A percentile compares a stretch with the other conserved stretches of the same genome.
Conservation (phyloP, 2,797 vertebrate genomes). For the Muraenolepis orangiensis region DNA sequence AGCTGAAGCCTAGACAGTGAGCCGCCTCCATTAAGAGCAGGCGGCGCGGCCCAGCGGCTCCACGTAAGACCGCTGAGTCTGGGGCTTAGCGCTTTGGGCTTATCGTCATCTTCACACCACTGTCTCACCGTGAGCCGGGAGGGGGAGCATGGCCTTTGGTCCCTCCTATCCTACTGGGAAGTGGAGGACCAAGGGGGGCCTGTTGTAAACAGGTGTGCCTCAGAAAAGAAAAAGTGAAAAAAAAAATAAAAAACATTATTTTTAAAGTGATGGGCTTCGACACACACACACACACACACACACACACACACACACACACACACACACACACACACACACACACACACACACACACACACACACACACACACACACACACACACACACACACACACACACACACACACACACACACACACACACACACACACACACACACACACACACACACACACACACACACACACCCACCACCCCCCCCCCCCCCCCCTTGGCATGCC, state of each 20-base stretch:
- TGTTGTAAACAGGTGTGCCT: slow-evolving; percentile 50
- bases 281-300: too few relatives aligned
- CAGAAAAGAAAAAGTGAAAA: slow-evolving; percentile 28
- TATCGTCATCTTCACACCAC: slow-evolving; percentile 81
- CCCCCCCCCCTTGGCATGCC: slow-evolving; percentile 51
- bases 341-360: slow-evolving; percentile 19
- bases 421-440: too few relatives aligned
- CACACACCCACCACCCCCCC: too few relatives aligned
- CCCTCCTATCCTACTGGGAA: slow-evolving; percentile 69
- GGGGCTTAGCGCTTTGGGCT: slow-evolving; percentile 79
- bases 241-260: neutral
- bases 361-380: too few relatives aligned
- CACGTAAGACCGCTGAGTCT: slow-evolving; percentile 81
- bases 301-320: too few relatives aligned
- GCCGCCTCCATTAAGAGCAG: slow-evolving; percentile 77
- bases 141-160: slow-evolving; percentile 68
- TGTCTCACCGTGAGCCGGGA: slow-evolving; percentile 71
- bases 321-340: slow-evolving; percentile 38
- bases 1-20: slow-evolving; percentile 78
- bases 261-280: too few relatives aligned
- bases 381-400: slow-evolving; percentile 40
- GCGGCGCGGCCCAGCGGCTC: slow-evolving; percentile 75
- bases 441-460: slow-evolving; percentile 33
- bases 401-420: slow-evolving; percentile 10
- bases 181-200: slow-evolving; percentile 51